Percentiles rank a stretch among this genome's conserved stretches.
Conservation (phyloP, 2,888 invertebrate species). For the Aleiodes leptofemur region DNA sequence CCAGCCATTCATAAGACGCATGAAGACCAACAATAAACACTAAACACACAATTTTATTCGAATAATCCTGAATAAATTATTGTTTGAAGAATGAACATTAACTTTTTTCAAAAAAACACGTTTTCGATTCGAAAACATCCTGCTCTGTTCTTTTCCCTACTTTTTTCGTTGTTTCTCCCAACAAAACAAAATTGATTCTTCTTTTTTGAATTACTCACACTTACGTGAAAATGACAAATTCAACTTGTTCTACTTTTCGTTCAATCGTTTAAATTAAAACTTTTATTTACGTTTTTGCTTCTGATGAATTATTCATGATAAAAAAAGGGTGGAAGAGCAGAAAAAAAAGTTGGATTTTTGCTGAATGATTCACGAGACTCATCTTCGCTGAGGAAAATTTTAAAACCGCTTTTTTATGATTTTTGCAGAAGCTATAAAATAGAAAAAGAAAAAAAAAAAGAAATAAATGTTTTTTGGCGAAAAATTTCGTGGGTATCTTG, state of each 20-base stretch:
- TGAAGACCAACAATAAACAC: too few relatives aligned
- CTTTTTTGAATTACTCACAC: slow-evolving; percentile 14
- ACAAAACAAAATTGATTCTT: neutral
- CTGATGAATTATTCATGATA: slow-evolving; percentile 11
- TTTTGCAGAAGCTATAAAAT: too few relatives aligned
- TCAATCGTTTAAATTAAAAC: slow-evolving; percentile 10
- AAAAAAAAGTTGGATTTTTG: neutral
- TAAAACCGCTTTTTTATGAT: too few relatives aligned
- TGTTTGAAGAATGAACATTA: too few relatives aligned
- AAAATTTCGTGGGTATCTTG: too few relatives aligned
- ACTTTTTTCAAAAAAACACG: neutral
- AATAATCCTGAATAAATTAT: too few relatives aligned
- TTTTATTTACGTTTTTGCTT: slow-evolving; percentile 5
- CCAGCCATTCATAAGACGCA: too few relatives aligned
- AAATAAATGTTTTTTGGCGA: too few relatives aligned
- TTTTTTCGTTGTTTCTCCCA: neutral
- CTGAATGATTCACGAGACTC: neutral
- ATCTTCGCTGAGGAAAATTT: neutral
- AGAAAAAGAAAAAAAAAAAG: too few relatives aligned
- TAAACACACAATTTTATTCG: too few relatives aligned
- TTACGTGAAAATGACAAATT: slow-evolving; percentile 32
- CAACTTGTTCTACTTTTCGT: slow-evolving; percentile 21
- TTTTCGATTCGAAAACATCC: neutral
- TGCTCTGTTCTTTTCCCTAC: neutral
- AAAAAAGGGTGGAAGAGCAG: neutral